Conservation (phyloP, 2,797 vertebrate species). For the Ctenopoma multispine region DNA sequence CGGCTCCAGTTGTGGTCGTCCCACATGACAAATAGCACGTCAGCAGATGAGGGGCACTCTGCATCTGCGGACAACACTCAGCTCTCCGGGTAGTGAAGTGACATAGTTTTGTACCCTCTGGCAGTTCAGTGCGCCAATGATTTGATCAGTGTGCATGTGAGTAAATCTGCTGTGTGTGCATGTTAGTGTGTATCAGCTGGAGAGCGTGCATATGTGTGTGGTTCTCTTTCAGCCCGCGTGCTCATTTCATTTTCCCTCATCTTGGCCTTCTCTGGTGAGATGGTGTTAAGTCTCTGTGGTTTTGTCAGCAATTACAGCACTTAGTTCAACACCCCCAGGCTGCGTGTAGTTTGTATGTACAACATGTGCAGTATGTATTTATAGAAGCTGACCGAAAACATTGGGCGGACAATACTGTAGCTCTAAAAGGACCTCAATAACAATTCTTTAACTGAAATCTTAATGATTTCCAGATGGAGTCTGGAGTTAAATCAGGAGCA, state of each 20-base stretch:
- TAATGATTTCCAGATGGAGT: slow-evolving; percentile 38
- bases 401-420: not conserved
- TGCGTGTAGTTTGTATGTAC: slow-evolving; percentile 20
- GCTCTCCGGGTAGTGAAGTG: slow-evolving; percentile 35
- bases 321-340: slow-evolving; percentile 41
- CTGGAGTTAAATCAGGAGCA: slow-evolving; percentile 22
- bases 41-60: slow-evolving; percentile 18
- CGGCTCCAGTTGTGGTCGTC: slow-evolving; percentile 45
- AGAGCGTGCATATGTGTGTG: not conserved
- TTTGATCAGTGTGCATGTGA: slow-evolving; percentile 22
- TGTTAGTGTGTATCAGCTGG: slow-evolving; percentile 2
- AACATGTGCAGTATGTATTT: not conserved
- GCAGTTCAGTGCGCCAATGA: slow-evolving; percentile 27
- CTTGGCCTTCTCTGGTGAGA: slow-evolving; percentile 36
- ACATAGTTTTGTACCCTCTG: slow-evolving; percentile 38
- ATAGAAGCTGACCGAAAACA: slow-evolving; percentile 6
- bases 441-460: not conserved
- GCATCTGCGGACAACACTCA: slow-evolving; percentile 42
- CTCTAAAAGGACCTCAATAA: not conserved
- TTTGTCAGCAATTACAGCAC: slow-evolving; percentile 55
- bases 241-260: slow-evolving; percentile 43
- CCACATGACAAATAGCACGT: slow-evolving; percentile 62
- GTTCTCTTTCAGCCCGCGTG: slow-evolving; percentile 7
- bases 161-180: slow-evolving; percentile 13
- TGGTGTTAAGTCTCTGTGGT: slow-evolving; percentile 48